Evolutionary conservation across 2,797 vertebrate genomes (phyloP), one percentile per base, ranked within the genome.

Genomic region (Coregonus ussuriensis): DNA sequence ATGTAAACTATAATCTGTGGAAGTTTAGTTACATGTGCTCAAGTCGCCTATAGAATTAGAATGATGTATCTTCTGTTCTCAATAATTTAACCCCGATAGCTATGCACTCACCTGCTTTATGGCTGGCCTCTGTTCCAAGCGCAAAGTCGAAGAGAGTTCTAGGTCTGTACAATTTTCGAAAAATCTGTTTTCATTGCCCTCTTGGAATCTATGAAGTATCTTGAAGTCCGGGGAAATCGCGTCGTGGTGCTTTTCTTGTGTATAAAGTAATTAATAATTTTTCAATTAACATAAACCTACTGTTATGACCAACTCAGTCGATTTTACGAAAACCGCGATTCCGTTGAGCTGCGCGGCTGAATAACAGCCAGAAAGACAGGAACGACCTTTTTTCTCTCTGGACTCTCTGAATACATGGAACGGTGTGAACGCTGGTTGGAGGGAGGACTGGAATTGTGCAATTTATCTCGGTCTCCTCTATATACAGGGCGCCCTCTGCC

Each of bases 91-190:
- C 31, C 33, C 37, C 18, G 7, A 29, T 21, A 41, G 35, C 70
- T 33, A 78, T 2, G 80, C 69, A 74, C 87, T 90, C 81, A 89
- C 89, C 59, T 63, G 59, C 11, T 21, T 63, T 63, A 63, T 25
- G n/a, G 41, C 84, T 85, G 81, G 63, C 14, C 69, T 79, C 72
- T 16, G 70, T 25, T 79, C 74, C 74, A 65, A 59, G 51, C 79
- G 79, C 14, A 76, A 31, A 29, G 3, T 47, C n/a, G 53, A 69
- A 15, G 35, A 15, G 35, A 69, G 35, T 13, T 47, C 41, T 41
- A 15, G 31, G 66, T 1, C 47, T 76, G 18, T 6, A 70, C 53
- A 41, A 37, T 59, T 13, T 51, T 76, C 33, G 75, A 59, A 59
- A 54, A 21, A 71, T 29, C 25, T 52, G 56, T 72, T 77, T 77